Evolutionary conservation across 2,797 vertebrate species (phyloP).

Genomic region (Smutsia temminckii): DNA sequence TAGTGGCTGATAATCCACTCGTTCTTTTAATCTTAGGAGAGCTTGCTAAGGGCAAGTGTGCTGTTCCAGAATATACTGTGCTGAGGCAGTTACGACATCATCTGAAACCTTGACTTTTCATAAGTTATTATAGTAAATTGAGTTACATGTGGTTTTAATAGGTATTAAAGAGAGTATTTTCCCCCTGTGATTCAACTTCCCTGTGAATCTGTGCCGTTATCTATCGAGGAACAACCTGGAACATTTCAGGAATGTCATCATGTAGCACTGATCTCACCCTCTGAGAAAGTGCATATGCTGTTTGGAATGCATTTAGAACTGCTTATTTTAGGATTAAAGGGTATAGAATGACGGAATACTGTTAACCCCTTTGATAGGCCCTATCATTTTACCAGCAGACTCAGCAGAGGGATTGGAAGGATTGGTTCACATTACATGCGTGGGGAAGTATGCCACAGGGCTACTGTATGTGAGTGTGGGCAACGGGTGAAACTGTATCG

Average conservation of each 20-base stretch:
- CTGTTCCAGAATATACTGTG: background rate
- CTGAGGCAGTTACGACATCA: background rate
- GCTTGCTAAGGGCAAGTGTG: background rate
- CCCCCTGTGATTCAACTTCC: background rate
- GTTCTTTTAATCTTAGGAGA: background rate
- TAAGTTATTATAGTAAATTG: constrained; percentile 26
- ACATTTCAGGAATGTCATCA: constrained; percentile 46
- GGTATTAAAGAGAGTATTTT: background rate
- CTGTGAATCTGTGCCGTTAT: background rate
- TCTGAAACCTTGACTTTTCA: background rate
- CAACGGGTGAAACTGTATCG: background rate
- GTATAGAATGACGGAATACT: constrained; percentile 1
- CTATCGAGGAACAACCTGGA: constrained; percentile 47
- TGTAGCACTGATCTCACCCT: background rate
- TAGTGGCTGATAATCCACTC: background rate
- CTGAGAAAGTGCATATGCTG: constrained; percentile 24
- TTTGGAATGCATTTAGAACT: constrained; percentile 57
- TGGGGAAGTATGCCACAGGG: background rate
- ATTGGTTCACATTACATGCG: background rate
- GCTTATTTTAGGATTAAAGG: constrained; percentile 70
- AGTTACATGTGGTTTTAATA: background rate
- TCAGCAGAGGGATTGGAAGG: background rate
- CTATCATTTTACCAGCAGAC: constrained; percentile 55
- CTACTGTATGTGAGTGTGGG: background rate
- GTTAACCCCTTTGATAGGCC: constrained; percentile 57